These are phyloP conservation scores for Psittacula cyanocephala DNA, from an alignment of 2,113 vertebrate species.

Conservation along the genomic window DNA sequence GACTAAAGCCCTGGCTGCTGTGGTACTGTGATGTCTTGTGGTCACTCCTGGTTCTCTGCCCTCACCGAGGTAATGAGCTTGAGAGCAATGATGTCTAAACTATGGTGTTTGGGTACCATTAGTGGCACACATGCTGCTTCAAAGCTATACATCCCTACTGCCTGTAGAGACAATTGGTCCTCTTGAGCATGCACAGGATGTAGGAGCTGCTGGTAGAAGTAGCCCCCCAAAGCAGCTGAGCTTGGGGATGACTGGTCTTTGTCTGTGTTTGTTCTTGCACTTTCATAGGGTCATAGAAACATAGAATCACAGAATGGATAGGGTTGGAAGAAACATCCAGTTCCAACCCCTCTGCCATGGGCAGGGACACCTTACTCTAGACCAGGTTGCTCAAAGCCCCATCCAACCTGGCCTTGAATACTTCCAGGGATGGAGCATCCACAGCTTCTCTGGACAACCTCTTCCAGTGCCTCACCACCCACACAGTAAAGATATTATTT, in stretches of 20 bases:
- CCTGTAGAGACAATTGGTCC: neutral
- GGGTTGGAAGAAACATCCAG: neutral
- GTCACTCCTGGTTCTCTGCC: neutral
- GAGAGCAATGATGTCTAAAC: neutral
- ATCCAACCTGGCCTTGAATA: neutral
- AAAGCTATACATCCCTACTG: neutral
- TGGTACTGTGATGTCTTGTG: neutral
- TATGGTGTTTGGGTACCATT: neutral
- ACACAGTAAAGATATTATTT: neutral
- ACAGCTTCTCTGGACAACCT: neutral
- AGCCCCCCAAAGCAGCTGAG: neutral
- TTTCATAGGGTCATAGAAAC: neutral
- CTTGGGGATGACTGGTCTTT: neutral
- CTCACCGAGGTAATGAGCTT: neutral
- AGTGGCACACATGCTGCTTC: neutral
- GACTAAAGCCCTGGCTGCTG: neutral
- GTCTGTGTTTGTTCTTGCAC: neutral
- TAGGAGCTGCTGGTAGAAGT: accelerated
- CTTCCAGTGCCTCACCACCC: neutral
- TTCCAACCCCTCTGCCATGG: neutral
- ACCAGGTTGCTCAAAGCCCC: neutral
- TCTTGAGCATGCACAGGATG: neutral
- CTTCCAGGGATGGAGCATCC: neutral
- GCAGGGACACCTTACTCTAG: neutral
- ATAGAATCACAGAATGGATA: neutral